These are phyloP conservation scores for Oenanthe oenanthe DNA, from an alignment of 2,113 vertebrate genomes.

Conservation along the genomic window DNA sequence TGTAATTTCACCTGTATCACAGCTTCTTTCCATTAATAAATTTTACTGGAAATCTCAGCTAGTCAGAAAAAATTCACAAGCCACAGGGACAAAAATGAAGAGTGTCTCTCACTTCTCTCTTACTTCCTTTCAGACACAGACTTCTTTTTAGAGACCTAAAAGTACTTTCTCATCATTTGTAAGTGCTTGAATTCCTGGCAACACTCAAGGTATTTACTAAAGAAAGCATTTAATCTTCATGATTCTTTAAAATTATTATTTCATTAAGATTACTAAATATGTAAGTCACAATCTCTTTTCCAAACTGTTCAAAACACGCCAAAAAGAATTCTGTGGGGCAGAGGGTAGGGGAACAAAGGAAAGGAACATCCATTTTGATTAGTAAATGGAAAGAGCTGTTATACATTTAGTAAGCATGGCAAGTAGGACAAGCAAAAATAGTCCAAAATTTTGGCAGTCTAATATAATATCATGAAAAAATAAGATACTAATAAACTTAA, in stretches of 20 bases:
- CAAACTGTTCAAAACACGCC: not conserved
- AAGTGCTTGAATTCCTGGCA: not conserved
- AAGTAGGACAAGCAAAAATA: not conserved
- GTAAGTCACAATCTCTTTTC: not conserved
- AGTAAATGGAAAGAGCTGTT: not conserved
- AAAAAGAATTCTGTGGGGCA: not conserved
- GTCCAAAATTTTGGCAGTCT: not conserved
- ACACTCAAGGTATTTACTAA: not conserved
- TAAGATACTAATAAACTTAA: not conserved
- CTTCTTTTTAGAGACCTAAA: not conserved
- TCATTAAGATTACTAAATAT: not conserved
- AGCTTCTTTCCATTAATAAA: not conserved
- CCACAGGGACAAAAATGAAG: not conserved
- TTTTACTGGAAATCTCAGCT: not conserved
- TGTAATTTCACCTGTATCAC: not conserved
- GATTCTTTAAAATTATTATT: not conserved
- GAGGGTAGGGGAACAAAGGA: not conserved
- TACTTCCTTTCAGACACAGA: not conserved
- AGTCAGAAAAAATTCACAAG: not conserved
- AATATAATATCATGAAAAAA: not conserved
- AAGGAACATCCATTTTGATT: not conserved
- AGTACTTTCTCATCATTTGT: not conserved
- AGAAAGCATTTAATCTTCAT: not conserved
- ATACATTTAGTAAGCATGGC: not conserved
- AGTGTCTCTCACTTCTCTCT: not conserved